phyloP scores from a whole-genome alignment of 1,140 invertebrate genomes.

The Papilio machaon region DNA sequence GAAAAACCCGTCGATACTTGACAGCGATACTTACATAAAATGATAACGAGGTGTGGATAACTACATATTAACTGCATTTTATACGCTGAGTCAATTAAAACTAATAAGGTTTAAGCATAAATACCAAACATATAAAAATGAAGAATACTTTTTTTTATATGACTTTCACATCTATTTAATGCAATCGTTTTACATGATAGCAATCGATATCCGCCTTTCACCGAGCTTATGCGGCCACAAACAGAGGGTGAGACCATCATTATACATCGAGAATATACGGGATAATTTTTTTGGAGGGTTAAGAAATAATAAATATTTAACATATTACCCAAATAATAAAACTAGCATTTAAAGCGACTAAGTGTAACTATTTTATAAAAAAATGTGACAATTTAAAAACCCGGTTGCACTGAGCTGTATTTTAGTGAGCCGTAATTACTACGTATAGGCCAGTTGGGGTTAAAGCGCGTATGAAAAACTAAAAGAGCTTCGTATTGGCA shows the following conservation, averaged over 20 bases:
- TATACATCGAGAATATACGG: neutral
- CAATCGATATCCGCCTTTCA: slow-evolving; percentile 19
- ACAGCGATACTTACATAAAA: slow-evolving; percentile 12
- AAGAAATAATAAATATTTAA: no score
- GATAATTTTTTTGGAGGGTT: no score
- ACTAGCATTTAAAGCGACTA: neutral
- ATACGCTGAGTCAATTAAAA: slow-evolving; percentile 39
- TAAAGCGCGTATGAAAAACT: neutral
- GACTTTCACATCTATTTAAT: slow-evolving; percentile 23
- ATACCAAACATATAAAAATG: neutral
- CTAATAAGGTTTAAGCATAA: neutral
- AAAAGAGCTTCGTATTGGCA: slow-evolving; percentile 19
- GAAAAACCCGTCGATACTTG: neutral
- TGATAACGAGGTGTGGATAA: slow-evolving; percentile 56
- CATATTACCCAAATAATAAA: neutral
- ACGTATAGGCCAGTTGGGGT: neutral
- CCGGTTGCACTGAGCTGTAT: neutral
- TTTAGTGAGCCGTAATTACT: neutral
- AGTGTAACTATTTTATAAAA: neutral
- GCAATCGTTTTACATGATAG: slow-evolving; percentile 14
- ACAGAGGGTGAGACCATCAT: neutral
- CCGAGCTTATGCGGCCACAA: neutral
- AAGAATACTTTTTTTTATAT: slow-evolving; percentile 2
- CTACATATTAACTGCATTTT: slow-evolving; percentile 48
- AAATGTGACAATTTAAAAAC: neutral